phyloP scores from a whole-genome alignment of 2,113 vertebrate genomes.

The Chionodraco myersi region DNA sequence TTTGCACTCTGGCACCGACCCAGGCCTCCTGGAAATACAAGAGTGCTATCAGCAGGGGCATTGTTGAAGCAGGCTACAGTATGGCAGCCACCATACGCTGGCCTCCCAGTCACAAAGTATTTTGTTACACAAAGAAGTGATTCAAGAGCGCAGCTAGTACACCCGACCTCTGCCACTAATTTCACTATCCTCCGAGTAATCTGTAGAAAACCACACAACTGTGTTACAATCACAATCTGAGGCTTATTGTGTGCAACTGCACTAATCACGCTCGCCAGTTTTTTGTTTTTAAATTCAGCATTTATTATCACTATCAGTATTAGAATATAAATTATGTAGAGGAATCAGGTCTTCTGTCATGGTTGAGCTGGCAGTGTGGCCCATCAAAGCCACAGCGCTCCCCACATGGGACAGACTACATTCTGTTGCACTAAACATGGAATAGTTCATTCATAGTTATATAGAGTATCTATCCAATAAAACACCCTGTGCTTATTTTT shows the following conservation, averaged over 20 bases:
- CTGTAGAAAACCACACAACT: conserved; percentile 31
- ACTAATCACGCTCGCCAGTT: conserved; percentile 7
- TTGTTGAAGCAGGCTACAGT: conserved; percentile 54
- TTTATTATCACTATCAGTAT: conserved; percentile 18
- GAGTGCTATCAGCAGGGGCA: conserved; percentile 43
- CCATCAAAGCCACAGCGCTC: conserved; percentile 21
- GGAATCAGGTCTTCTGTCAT: conserved; percentile 15
- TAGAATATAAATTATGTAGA: neutral
- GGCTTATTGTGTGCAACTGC: conserved; percentile 30
- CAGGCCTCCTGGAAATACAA: conserved; percentile 40
- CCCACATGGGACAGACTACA: conserved; percentile 5
- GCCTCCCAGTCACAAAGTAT: conserved; percentile 53
- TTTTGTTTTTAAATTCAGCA: conserved; percentile 9
- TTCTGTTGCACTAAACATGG: conserved; percentile 39
- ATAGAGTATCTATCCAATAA: neutral
- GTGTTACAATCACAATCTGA: conserved; percentile 29
- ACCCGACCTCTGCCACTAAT: conserved; percentile 25
- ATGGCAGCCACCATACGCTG: conserved; percentile 48
- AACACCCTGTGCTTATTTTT: neutral
- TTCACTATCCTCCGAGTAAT: conserved; percentile 30
- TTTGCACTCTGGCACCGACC: conserved; percentile 55
- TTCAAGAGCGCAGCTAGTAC: conserved; percentile 36
- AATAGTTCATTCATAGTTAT: conserved; percentile 11
- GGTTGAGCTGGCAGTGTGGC: conserved; percentile 15
- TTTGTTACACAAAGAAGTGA: conserved; percentile 57